phyloP scores from a whole-genome alignment of 2,888 invertebrate genomes.

The Heliconius hortense region DNA sequence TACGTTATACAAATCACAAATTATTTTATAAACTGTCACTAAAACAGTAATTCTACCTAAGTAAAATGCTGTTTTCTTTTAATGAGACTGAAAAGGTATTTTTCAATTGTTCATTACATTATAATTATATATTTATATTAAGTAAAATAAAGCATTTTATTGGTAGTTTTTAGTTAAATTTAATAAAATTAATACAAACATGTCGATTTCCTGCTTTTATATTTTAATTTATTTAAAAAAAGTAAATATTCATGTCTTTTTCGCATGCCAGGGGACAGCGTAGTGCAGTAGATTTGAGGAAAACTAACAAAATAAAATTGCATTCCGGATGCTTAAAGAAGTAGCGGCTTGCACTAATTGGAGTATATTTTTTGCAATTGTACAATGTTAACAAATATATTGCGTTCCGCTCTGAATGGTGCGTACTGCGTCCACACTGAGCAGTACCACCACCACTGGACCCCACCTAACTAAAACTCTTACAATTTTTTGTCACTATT shows the following conservation, averaged over 20 bases:
- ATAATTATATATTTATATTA: too few species aligned
- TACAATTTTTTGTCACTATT: background rate
- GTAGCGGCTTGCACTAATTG: conserved; percentile 22
- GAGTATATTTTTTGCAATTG: conserved; percentile 12
- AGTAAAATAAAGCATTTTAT: too few species aligned
- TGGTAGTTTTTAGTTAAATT: too few species aligned
- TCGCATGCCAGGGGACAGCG: background rate
- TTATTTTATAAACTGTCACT: too few species aligned
- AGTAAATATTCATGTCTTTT: background rate
- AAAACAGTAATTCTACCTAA: too few species aligned
- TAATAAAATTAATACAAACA: too few species aligned
- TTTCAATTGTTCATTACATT: too few species aligned
- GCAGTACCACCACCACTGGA: background rate
- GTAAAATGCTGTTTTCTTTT: too few species aligned
- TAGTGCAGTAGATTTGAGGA: conserved; percentile 8
- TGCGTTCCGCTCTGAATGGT: conserved; percentile 43
- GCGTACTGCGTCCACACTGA: conserved; percentile 8
- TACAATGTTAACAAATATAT: conserved; percentile 30
- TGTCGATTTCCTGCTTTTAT: too few species aligned
- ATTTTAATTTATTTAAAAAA: background rate
- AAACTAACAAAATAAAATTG: conserved; percentile 7
- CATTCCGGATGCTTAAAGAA: conserved; percentile 22
- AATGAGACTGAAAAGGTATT: too few species aligned
- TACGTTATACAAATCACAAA: too few species aligned
- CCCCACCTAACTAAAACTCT: background rate